phyloP scores from a whole-genome alignment of 2,888 invertebrate genomes.

The Drosophila anomalata region DNA sequence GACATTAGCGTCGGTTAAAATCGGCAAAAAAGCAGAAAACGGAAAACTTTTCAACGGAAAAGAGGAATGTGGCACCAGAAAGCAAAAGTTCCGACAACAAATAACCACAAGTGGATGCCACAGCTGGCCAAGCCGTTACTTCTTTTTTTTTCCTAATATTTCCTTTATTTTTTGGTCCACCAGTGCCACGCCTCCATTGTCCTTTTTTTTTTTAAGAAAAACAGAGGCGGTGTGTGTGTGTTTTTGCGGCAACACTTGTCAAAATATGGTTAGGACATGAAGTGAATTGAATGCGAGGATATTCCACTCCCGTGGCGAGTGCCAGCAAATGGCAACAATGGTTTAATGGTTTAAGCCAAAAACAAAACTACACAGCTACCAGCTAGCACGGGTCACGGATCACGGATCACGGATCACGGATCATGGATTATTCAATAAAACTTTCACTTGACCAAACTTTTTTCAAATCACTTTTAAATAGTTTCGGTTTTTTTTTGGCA shows the following conservation, averaged over 20 bases:
- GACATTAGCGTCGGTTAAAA: slow-evolving; percentile 66
- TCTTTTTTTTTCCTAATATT: slow-evolving; percentile 19
- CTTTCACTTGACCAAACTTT: slow-evolving; percentile 20
- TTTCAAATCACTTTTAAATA: not conserved
- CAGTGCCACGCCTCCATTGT: not conserved
- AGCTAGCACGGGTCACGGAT: slow-evolving; percentile 4
- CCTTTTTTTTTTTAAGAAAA: slow-evolving; percentile 13
- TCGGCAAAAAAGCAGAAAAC: slow-evolving; percentile 52
- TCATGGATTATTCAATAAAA: slow-evolving; percentile 28
- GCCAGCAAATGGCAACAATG: not conserved
- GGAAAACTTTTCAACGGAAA: slow-evolving; percentile 45
- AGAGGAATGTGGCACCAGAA: slow-evolving; percentile 39
- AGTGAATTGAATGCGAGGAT: slow-evolving; percentile 41
- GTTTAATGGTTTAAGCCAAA: too few relatives aligned
- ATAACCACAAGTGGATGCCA: slow-evolving; percentile 79
- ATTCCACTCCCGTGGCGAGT: slow-evolving; percentile 28
- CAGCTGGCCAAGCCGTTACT: slow-evolving; percentile 61
- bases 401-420: not conserved
- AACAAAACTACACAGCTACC: too few relatives aligned
- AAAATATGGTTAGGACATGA: slow-evolving; percentile 64
- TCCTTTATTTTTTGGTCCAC: slow-evolving; percentile 14
- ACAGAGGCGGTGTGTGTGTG: slow-evolving; percentile 21
- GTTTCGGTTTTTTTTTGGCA: not conserved
- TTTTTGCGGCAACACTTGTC: slow-evolving; percentile 74
- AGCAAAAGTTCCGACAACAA: slow-evolving; percentile 74